Percentiles rank a stretch among this genome's conserved stretches.
Evolutionary conservation across 2,113 vertebrate species (phyloP).

Genomic region (Panthera leo): DNA sequence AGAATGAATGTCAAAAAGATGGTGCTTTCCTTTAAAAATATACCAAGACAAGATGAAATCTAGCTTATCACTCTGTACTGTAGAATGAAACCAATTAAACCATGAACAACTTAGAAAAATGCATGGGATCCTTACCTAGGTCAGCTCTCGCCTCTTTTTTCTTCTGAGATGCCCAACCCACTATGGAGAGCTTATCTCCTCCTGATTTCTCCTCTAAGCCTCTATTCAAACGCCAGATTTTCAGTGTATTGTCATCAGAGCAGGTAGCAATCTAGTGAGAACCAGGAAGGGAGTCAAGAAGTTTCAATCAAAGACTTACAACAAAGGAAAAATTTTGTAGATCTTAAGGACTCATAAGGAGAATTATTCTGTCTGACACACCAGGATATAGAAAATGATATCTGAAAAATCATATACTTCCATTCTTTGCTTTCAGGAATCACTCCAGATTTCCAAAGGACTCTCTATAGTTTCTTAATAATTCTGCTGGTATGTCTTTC

Average conservation of each 20-base stretch:
- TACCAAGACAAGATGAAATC: conserved; percentile 24
- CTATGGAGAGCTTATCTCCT: conserved; percentile 82
- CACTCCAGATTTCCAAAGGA: conserved; percentile 27
- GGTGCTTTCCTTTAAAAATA: conserved; percentile 33
- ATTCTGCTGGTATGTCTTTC: not conserved
- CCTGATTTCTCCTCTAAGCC: conserved; percentile 77
- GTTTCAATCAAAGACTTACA: conserved; percentile 39
- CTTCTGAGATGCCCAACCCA: conserved; percentile 91
- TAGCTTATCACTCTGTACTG: not conserved
- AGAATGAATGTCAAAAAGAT: conserved; percentile 29
- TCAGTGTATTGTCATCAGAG: conserved; percentile 96
- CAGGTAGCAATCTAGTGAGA: conserved; percentile 93
- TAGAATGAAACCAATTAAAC: conserved; percentile 35
- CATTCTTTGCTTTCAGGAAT: conserved; percentile 8
- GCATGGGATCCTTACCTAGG: conserved; percentile 75
- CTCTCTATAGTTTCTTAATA: not conserved
- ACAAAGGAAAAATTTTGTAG: not conserved
- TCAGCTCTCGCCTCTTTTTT: conserved; percentile 71
- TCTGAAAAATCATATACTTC: not conserved
- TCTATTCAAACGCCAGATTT: conserved; percentile 92
- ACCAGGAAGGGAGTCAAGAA: not conserved
- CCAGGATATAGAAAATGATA: not conserved
- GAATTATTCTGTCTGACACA: conserved; percentile 4
- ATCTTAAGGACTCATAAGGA: not conserved
- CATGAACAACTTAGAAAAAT: not conserved